These are phyloP conservation scores for Harpagifer antarcticus DNA, from an alignment of 2,797 vertebrate species.

Conservation along the genomic window DNA sequence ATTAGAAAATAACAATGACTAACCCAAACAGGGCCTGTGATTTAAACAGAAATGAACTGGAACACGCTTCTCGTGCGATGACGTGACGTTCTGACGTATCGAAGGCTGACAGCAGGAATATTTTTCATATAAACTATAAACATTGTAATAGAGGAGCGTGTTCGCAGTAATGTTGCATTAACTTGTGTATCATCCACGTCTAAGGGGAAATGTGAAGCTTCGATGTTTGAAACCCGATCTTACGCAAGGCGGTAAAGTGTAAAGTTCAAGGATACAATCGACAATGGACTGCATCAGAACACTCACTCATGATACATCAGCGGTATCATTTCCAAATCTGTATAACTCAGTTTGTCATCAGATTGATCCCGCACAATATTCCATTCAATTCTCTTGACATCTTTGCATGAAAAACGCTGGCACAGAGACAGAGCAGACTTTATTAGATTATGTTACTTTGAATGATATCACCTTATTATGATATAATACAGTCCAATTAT, in stretches of 20 bases:
- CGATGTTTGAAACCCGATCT: constrained; percentile 41
- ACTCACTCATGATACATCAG: too few species aligned
- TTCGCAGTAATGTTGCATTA: constrained; percentile 45
- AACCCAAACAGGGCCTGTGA: constrained; percentile 76
- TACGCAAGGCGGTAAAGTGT: constrained; percentile 14
- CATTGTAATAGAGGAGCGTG: constrained; percentile 27
- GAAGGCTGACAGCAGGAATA: constrained; percentile 22
- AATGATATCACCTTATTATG: constrained; percentile 6
- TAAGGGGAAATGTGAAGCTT: too few species aligned
- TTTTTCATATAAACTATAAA: constrained; percentile 45
- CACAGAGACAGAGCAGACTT: constrained; percentile 3
- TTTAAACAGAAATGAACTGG: constrained; percentile 71
- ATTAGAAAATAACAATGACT: constrained; percentile 78
- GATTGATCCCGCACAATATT: constrained; percentile 1
- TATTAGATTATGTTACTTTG: neutral
- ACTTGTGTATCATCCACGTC: neutral
- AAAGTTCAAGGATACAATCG: neutral
- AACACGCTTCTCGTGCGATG: constrained; percentile 49
- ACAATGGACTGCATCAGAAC: constrained; percentile 19
- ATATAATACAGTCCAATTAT: neutral
- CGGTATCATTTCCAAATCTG: constrained; percentile 11
- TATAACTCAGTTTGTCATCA: neutral
- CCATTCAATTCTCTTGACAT: neutral
- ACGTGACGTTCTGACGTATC: constrained; percentile 4
- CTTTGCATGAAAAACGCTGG: neutral